Percentiles rank a stretch among this genome's conserved stretches.
Conservation (phyloP, 1,140 invertebrate species). For the Nasonia giraulti region DNA sequence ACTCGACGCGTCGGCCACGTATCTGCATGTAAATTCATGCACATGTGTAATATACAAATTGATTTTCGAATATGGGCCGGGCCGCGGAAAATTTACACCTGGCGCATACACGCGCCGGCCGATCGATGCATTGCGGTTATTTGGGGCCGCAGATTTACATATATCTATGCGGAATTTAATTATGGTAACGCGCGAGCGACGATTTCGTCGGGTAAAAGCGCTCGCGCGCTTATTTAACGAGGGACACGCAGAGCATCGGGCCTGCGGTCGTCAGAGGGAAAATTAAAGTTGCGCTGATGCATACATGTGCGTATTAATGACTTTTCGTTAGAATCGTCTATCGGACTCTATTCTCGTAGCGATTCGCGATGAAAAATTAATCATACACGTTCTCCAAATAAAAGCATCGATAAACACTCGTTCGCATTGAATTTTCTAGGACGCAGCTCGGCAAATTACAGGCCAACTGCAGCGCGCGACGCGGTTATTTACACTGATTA, state of each 20-base stretch:
- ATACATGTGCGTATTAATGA: no score
- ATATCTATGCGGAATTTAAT: slow-evolving; percentile 37
- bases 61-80: slow-evolving; percentile 35
- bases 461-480: no score
- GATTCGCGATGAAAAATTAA: no score
- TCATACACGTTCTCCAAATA: no score
- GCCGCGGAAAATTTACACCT: slow-evolving; percentile 21
- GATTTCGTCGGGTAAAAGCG: slow-evolving; percentile 21
- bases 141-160: slow-evolving; percentile 34
- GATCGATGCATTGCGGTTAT: slow-evolving; percentile 26
- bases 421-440: no score
- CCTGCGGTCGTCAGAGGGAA: neutral
- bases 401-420: no score
- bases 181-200: slow-evolving; percentile 10
- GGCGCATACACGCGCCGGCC: no score
- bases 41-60: slow-evolving; percentile 39
- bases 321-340: no score
- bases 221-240: slow-evolving; percentile 23
- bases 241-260: neutral
- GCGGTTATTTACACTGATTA: neutral
- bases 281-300: neutral
- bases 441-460: neutral
- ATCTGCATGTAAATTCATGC: slow-evolving; percentile 47
- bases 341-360: no score
- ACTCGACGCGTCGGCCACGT: neutral